Evolutionary conservation across 2,113 vertebrate species (phyloP).

Genomic region (Labeo catla): DNA sequence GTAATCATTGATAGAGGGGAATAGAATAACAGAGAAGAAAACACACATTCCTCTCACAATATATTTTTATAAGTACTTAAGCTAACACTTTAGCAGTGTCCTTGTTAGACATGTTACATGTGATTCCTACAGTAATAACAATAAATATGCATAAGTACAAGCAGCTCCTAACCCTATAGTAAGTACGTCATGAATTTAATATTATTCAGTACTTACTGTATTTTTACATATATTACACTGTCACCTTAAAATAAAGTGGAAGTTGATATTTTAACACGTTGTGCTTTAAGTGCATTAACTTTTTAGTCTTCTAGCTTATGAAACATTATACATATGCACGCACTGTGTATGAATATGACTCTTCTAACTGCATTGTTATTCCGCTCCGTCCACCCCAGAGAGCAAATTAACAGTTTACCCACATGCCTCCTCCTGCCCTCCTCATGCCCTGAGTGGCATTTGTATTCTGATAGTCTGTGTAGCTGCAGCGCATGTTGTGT

Average conservation of each 20-base stretch:
- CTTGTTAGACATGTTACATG: not conserved
- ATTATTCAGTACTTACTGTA: not conserved
- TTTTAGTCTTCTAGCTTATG: constrained; percentile 6
- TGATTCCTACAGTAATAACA: not conserved
- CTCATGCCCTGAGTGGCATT: constrained; percentile 75
- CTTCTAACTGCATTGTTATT: constrained; percentile 46
- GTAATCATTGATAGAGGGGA: too few species aligned
- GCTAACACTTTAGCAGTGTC: too few species aligned
- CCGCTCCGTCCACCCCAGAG: constrained; percentile 64
- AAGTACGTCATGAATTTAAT: not conserved
- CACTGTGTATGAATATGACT: constrained; percentile 28
- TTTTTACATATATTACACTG: not conserved
- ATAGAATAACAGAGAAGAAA: too few species aligned
- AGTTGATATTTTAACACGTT: not conserved
- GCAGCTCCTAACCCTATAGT: not conserved
- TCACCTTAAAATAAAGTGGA: not conserved
- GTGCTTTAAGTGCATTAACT: not conserved
- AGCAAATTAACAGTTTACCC: constrained; percentile 74
- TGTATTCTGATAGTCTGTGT: constrained; percentile 70
- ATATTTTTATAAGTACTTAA: too few species aligned
- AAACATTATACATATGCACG: constrained; percentile 14
- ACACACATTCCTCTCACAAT: too few species aligned
- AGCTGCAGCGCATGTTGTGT: constrained; percentile 59
- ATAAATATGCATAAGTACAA: not conserved
- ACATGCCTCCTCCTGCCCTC: constrained; percentile 69